Evolutionary conservation across 2,797 vertebrate genomes (phyloP).

Genomic region (Microchirus variegatus): DNA sequence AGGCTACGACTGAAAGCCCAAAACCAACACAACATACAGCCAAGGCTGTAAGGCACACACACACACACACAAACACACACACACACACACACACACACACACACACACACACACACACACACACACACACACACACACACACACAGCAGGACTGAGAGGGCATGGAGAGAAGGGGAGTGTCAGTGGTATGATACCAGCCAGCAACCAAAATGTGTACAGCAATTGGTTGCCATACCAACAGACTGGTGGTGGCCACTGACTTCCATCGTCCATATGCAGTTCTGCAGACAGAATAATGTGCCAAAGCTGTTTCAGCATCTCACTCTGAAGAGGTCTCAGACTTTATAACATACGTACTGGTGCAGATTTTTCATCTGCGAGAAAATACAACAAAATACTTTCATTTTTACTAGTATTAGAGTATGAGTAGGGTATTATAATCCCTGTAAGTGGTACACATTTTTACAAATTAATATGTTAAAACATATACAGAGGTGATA

Average conservation of each 20-base stretch:
- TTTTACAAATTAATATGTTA: no score
- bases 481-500: no score
- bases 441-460: no score
- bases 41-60: slow-evolving; percentile 25
- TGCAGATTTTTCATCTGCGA: no score
- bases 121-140: slow-evolving; percentile 22
- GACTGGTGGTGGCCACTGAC: slow-evolving; percentile 53
- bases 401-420: no score
- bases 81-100: slow-evolving; percentile 18
- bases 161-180: slow-evolving; percentile 39
- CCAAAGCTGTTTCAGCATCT: slow-evolving; percentile 18
- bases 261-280: slow-evolving; percentile 64
- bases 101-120: slow-evolving; percentile 21
- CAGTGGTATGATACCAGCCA: slow-evolving; percentile 57
- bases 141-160: slow-evolving; percentile 17
- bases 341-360: not conserved
- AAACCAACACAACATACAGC: slow-evolving; percentile 43
- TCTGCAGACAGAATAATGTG: slow-evolving; percentile 48
- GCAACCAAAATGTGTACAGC: slow-evolving; percentile 75
- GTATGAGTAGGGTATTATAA: no score
- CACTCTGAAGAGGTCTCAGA: not conserved
- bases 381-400: no score
- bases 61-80: slow-evolving; percentile 21
- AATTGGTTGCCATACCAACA: slow-evolving; percentile 90
- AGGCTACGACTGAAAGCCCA: slow-evolving; percentile 59